Evolutionary conservation across 1,140 invertebrate genomes (phyloP).

Genomic region (Aphelinus certus): DNA sequence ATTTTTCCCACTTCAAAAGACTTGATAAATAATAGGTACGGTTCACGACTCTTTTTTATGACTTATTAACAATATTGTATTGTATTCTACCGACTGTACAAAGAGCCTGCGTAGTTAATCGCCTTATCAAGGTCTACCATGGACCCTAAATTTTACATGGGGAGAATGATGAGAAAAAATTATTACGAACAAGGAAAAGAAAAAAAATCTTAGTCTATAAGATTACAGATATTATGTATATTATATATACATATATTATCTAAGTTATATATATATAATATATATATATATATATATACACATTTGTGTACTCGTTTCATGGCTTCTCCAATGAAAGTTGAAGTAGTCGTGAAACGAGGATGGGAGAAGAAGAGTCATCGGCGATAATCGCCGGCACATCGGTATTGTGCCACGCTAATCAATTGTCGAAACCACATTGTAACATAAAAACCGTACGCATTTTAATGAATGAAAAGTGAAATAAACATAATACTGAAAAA

Average conservation of each 20-base stretch:
- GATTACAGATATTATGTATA: constrained; percentile 52
- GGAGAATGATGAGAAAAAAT: constrained; percentile 40
- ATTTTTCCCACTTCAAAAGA: constrained; percentile 35
- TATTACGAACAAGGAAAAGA: constrained; percentile 37
- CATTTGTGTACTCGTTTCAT: constrained; percentile 17
- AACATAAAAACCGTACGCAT: constrained; percentile 31
- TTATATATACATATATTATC: constrained; percentile 47
- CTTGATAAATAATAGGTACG: constrained; percentile 39
- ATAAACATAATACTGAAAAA: constrained; percentile 7
- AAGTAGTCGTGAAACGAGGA: constrained; percentile 9
- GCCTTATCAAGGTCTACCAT: constrained; percentile 60
- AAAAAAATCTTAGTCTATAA: constrained; percentile 52
- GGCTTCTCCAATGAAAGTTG: not conserved
- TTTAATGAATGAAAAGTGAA: constrained; percentile 31
- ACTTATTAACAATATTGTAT: constrained; percentile 28
- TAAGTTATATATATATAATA: constrained; percentile 51
- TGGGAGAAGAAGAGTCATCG: constrained; percentile 44
- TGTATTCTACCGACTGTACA: constrained; percentile 61
- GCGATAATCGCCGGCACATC: constrained; percentile 48
- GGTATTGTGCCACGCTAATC: constrained; percentile 43
- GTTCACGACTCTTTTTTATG: constrained; percentile 26
- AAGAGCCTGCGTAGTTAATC: constrained; percentile 58
- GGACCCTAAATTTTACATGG: constrained; percentile 57
- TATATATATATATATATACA: constrained; percentile 40
- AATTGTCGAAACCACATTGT: constrained; percentile 20